These are phyloP conservation scores for Chrysolophus pictus DNA, from an alignment of 2,797 vertebrate genomes.

Conservation along the genomic window DNA sequence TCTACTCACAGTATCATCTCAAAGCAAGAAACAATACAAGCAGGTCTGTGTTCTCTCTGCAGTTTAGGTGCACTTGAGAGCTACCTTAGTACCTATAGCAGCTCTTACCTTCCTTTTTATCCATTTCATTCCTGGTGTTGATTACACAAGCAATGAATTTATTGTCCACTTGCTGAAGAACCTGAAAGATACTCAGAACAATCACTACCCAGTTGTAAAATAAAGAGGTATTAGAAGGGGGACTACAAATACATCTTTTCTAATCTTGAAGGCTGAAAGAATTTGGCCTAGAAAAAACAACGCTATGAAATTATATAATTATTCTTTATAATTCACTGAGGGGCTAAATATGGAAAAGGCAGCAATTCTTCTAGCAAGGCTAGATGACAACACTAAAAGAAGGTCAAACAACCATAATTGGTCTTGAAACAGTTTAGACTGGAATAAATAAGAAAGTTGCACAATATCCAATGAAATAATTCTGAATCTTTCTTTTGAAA, in stretches of 20 bases:
- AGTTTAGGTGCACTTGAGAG: neutral
- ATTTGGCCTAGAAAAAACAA: neutral
- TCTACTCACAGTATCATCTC: neutral
- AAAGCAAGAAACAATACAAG: conserved; percentile 11
- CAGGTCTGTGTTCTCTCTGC: conserved; percentile 1
- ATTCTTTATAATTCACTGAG: neutral
- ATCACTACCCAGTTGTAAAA: neutral
- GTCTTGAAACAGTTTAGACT: neutral
- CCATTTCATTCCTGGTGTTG: conserved; percentile 80
- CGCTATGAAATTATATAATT: neutral
- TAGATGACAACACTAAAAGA: conserved; percentile 16
- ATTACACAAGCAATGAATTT: conserved; percentile 97
- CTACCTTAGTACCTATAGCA: neutral
- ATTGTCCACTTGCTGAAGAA: conserved; percentile 97
- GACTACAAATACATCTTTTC: neutral
- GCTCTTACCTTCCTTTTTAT: conserved; percentile 74
- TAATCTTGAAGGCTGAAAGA: neutral
- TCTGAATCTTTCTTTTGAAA: neutral
- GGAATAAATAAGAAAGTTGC: neutral
- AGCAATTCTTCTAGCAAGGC: neutral
- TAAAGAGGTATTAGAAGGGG: neutral
- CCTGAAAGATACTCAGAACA: conserved; percentile 81
- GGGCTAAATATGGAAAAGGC: neutral
- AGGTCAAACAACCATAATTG: neutral
- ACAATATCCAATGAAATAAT: neutral